Base-by-base conservation (phyloP, 2,797 vertebrate species). In the Coccyzus lansbergi region DNA sequence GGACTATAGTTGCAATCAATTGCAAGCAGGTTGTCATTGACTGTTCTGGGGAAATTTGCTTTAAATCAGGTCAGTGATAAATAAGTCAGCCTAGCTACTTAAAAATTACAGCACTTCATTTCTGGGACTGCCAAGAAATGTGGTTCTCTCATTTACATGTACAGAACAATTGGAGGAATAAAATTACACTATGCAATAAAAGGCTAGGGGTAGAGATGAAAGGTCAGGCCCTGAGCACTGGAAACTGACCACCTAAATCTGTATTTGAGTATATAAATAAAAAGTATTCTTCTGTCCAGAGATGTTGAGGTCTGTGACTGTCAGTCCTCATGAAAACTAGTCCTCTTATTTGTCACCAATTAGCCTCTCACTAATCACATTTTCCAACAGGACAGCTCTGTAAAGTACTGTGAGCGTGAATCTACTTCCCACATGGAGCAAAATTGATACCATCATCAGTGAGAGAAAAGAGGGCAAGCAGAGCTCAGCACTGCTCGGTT, bases 401-500 rank as follows among this genome's bases (percentile, higher is more conserved):
- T 44, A 10, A 56, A 31, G 19, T 11, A 31, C 33, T 42, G 17
- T 22, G 40, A 81, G n/a, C 34, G 26, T 11, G 26, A 62, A 25
- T 49, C 44, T 78, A 24, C 44, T 36, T 86, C 58, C 48, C 29
- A 55, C 36, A 56, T 0, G 1, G 49, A 82, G 34, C 24, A 85
- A 59, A 82, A 64, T 63, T 55, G 46, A 7, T 42, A 19, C 31
- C 2, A 0, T 56, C 25, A 18, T 16, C 51, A 1, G 0, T 12
- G 63, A 75, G 25, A 62, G 19, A 22, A 58, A 76, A 53, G 42
- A 74, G 7, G 68, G 22, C 31, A 31, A 49, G n/a, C 10, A 25
- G 59, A 38, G 60, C 26, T 18, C 52, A 15, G 0, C 16, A 31
- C 12, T 20, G 6, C 62, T 72, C 64, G 38, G 18, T 8, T 64